phyloP scores from a whole-genome alignment of 2,113 vertebrate genomes.

The Amia ocellicauda region DNA sequence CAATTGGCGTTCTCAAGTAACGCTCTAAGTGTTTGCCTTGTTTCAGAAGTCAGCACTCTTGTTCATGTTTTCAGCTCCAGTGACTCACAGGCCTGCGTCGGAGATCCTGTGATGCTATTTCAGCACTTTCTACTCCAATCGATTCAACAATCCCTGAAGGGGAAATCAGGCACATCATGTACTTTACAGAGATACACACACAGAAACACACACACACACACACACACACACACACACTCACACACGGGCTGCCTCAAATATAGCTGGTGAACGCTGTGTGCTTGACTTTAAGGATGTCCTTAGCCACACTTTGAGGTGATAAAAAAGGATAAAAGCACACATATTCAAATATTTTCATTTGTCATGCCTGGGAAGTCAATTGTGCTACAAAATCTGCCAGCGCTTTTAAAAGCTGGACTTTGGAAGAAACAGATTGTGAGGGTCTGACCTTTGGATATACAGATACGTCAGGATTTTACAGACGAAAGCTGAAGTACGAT shows the following conservation, averaged over 20 bases:
- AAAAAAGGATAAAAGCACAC: background rate
- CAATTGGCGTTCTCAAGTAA: constrained; percentile 23
- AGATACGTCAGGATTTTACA: constrained; percentile 6
- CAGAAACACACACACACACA: constrained; percentile 18
- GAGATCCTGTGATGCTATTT: constrained; percentile 57
- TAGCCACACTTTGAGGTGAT: background rate
- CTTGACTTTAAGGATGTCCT: background rate
- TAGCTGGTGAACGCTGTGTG: background rate
- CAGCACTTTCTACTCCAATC: constrained; percentile 71
- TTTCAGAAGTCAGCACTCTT: constrained; percentile 71
- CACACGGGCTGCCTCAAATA: constrained; percentile 5
- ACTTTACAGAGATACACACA: constrained; percentile 43
- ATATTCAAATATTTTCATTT: too few species aligned
- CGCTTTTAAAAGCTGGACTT: too few species aligned
- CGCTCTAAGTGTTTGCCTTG: constrained; percentile 48
- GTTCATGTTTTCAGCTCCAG: constrained; percentile 70
- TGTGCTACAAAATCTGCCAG: too few species aligned
- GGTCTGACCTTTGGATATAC: constrained; percentile 48
- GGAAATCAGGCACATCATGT: constrained; percentile 51
- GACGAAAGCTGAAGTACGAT: constrained; percentile 37
- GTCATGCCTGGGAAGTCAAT: too few species aligned
- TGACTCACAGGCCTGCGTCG: constrained; percentile 57
- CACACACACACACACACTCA: constrained; percentile 6
- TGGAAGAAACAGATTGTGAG: constrained; percentile 1
- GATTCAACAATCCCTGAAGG: constrained; percentile 67